A percentile compares a stretch with the other conserved stretches of the same genome.
phyloP scores from a whole-genome alignment of 2,888 invertebrate genomes.

The Lepidocyrtinus sp. region DNA sequence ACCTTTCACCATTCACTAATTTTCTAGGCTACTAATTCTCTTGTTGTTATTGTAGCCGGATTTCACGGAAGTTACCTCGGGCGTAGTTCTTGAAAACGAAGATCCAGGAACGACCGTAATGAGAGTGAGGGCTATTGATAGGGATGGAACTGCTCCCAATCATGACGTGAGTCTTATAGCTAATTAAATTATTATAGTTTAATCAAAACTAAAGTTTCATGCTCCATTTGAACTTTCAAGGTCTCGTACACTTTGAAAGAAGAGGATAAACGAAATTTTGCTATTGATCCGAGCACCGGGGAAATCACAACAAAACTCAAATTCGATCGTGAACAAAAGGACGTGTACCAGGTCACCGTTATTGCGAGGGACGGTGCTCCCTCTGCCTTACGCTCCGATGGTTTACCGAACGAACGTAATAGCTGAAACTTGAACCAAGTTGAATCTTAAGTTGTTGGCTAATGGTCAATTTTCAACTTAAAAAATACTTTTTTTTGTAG shows the following conservation, averaged over 20 bases:
- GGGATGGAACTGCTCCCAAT: constrained; percentile 86
- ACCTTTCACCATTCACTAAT: neutral
- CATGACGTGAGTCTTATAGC: constrained; percentile 76
- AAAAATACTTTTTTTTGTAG: constrained; percentile 71
- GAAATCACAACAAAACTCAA: constrained; percentile 85
- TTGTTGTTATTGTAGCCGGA: constrained; percentile 75
- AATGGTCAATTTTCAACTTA: neutral
- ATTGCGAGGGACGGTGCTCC: constrained; percentile 92
- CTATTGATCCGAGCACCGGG: constrained; percentile 88
- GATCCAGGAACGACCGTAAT: constrained; percentile 87
- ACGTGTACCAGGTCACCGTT: constrained; percentile 91
- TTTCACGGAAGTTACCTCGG: constrained; percentile 86
- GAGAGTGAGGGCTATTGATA: constrained; percentile 89
- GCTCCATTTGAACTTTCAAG: too few species aligned
- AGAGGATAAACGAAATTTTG: constrained; percentile 81
- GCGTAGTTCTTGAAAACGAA: constrained; percentile 90
- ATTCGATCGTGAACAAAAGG: constrained; percentile 90
- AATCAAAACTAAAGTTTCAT: neutral
- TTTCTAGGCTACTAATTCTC: neutral
- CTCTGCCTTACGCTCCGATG: constrained; percentile 79
- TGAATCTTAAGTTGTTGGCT: too few species aligned
- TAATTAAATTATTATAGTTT: neutral
- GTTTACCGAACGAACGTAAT: constrained; percentile 80
- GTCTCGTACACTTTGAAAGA: constrained; percentile 82
- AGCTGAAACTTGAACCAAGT: too few species aligned